Evolutionary conservation across 2,888 invertebrate species (phyloP), one percentile per base, ranked within the genome.

Genomic region (Catotricha subobsoleta): DNA sequence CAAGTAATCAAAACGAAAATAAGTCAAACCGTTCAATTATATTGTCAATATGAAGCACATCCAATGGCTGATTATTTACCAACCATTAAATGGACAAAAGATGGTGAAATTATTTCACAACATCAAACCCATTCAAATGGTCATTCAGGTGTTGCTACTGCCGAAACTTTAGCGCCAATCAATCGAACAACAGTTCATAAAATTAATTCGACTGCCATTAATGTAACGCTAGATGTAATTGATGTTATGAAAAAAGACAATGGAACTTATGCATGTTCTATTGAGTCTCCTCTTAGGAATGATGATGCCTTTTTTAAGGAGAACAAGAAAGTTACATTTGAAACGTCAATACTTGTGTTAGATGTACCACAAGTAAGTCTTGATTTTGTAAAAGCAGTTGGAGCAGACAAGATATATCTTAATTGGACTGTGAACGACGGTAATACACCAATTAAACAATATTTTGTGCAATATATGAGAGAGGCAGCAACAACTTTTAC

Each of bases 381-480:
- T 46, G 76, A 80, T 50, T 72, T 72, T 44, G 73, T 78, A 1
- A 80, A 80, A 56, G 73, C 81, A 0, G 80, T 87, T 15, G 82
- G 79, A 40, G 72, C 74, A 1, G 69, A 72, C 7, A 74, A 77
- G 56, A 72, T 88, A 34, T 88, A 72, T 57, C 56, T 87, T 1
- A 86, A 84, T 54, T 87, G 87, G 86, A 84, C 82, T 0, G 69
- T 82, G 0, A 72, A 75, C 44, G 71, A 77, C 45, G 80, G 80
- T 45, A 86, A 87, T 54, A 74, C 75, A 39, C 73, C 74, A 0
- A 67, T 82, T 16, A 64, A 66, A 47, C 56, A 58, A 18, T 79
- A 75, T 52, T 64, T 66, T 42, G 59, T 80, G 12, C 66, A 68
- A 52, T 71, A 68, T 49, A 57, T 64, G 33, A 68, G 70, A 62